Evolutionary conservation across 2,797 vertebrate species (phyloP), one percentile per base, ranked within the genome.

Genomic region (Gymnoscopelus microlampas): DNA sequence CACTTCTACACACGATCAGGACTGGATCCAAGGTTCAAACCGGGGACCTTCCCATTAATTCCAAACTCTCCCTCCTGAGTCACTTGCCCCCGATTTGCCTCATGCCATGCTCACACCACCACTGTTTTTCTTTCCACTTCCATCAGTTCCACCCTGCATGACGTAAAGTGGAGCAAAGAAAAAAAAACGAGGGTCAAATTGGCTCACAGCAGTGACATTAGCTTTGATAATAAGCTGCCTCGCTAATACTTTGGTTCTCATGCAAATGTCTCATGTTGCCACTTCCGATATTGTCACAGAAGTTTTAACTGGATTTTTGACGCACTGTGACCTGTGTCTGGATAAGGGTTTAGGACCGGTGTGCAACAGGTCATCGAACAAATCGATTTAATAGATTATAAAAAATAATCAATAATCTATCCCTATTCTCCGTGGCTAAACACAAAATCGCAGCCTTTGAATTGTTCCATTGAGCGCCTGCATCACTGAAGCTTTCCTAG

Each of bases 261-360:
- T 66, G 60, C 57, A 65, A 56, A 70, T 74, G 61, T 24, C 73
- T 60, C 62, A 32, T 44, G 44, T 66, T 66, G 73, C 55, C 71
- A 63, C 81, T 80, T 78, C 80, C 68, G 71, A 80, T 75, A 75
- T 54, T 54, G 3, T 74, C 24, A 60, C 10, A 44, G 7, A 44
- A 35, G 32, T 35, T 8, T 78, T 75, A 74, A 68, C 2, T 44
- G 7, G 39, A 44, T 44, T 44, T 77, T 74, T 79, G 69, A 77
- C 55, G 54, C 64, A 63, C 81, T 85, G 66, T 78, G 80, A 81
- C 73, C 77, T 82, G 55, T 53, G 76, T 82, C 80, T 85, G 74
- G 73, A 79, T 65, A 75, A 23, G 26, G 13, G 67, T 66, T 75
- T 74, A 72, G 68, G 29, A 1, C 19, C 19, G 26, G 26, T 35